Evolutionary conservation across 2,113 vertebrate species (phyloP).

Genomic region (Rhagologus leucostigma): DNA sequence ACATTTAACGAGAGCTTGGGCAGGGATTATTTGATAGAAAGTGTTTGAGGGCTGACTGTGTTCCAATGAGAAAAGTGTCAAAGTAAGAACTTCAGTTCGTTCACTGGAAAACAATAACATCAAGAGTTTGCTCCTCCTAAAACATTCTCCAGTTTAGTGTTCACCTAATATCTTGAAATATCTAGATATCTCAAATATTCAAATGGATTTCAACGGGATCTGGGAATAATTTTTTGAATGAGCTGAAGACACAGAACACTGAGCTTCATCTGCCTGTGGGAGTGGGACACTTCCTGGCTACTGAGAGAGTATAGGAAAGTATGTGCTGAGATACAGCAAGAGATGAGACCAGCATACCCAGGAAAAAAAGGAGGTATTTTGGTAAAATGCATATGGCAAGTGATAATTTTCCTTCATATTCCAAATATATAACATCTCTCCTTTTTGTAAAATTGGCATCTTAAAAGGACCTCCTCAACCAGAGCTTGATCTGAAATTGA

Average conservation of each 20-base stretch:
- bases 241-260: not conserved
- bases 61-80: not conserved
- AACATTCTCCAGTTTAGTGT: not conserved
- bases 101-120: not conserved
- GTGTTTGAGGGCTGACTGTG: not conserved
- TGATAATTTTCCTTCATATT: not conserved
- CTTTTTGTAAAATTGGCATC: not conserved
- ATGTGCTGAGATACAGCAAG: not conserved
- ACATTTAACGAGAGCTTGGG: not conserved
- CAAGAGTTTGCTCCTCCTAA: not conserved
- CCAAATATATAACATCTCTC: not conserved
- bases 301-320: not conserved
- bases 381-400: not conserved
- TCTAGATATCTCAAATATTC: not conserved
- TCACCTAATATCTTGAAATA: not conserved
- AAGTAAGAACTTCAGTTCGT: not conserved
- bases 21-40: not conserved
- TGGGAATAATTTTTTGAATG: not conserved
- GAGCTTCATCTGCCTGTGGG: not conserved
- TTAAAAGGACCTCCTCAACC: not conserved
- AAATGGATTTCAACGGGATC: not conserved
- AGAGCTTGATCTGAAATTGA: not conserved
- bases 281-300: not conserved
- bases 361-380: not conserved
- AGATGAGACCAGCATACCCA: not conserved